Percentiles rank a stretch among this genome's conserved stretches.
Conservation (phyloP, 2,113 vertebrate genomes). For the Scomber colias region DNA sequence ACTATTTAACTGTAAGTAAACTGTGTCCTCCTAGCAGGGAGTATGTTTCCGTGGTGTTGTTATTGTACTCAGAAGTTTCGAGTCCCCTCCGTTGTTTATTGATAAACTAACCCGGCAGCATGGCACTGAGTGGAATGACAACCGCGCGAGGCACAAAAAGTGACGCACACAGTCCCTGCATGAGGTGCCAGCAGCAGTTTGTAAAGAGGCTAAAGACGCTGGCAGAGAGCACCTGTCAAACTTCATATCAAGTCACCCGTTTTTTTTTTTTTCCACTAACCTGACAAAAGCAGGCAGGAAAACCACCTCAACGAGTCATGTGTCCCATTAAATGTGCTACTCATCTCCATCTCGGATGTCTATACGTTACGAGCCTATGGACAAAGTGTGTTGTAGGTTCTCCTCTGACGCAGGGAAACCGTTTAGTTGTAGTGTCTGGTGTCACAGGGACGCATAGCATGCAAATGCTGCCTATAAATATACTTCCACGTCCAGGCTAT, state of each 20-base stretch:
- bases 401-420: constrained; percentile 92
- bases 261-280: constrained; percentile 66
- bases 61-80: background rate
- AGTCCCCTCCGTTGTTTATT: constrained; percentile 43
- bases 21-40: no score
- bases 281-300: constrained; percentile 21
- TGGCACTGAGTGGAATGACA: constrained; percentile 56
- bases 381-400: constrained; percentile 91
- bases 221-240: constrained; percentile 87
- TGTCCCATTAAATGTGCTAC: constrained; percentile 41
- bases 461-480: constrained; percentile 90
- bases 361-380: constrained; percentile 42
- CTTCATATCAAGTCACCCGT: constrained; percentile 85
- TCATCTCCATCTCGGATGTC: background rate
- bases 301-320: constrained; percentile 7
- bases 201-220: constrained; percentile 50
- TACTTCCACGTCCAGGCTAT: constrained; percentile 76
- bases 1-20: no score
- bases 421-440: constrained; percentile 93
- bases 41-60: background rate
- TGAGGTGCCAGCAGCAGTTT: constrained; percentile 48
- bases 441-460: constrained; percentile 88
- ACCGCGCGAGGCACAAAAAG: constrained; percentile 51
- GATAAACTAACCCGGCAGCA: constrained; percentile 26
- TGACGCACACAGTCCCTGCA: constrained; percentile 58